Evolutionary conservation across 2,888 invertebrate species (phyloP), one percentile per base, ranked within the genome.

Genomic region (Arrhopalites spinosus): DNA sequence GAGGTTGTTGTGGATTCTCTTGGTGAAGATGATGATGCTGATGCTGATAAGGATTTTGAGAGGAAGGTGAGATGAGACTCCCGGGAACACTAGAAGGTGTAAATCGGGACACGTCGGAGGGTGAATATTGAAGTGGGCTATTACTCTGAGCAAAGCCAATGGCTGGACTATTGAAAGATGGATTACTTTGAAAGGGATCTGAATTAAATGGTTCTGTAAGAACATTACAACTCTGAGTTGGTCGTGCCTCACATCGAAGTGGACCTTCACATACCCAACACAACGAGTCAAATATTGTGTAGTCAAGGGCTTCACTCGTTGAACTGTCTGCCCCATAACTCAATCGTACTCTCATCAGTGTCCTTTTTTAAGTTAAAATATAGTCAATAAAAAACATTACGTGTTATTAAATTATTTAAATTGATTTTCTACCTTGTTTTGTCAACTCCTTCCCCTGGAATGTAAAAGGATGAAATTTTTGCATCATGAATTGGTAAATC

Each of bases 381-480:
- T n/a, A n/a, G n/a, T n/a, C n/a, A n/a, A n/a, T n/a, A n/a, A n/a
- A n/a, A n/a, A n/a, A n/a, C n/a, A n/a, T n/a, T n/a, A n/a, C n/a
- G n/a, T n/a, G n/a, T n/a, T n/a, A n/a, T n/a, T n/a, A n/a, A n/a
- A n/a, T n/a, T n/a, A n/a, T n/a, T n/a, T n/a, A n/a, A n/a, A n/a
- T n/a, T n/a, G n/a, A n/a, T n/a, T n/a, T 20, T 53, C 45, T 76
- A 82, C 82, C 80, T 78, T 23, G 83, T 83, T 73, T 83, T 83
- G 43, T 83, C 83, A 17, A 83, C 70, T 3, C 83, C 83, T 76
- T 83, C 83, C 3, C 83, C 83, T 56, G 83, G 83, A 56, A 83
- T 83, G 50, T 83, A 83, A 72, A 83, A 83, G 13, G 80, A 79
- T 0, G 83, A 78, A 11, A 83, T 81, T 78, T 83, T 83, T 20